Percentiles rank a stretch among this genome's conserved stretches.
Conservation (phyloP, 1,140 invertebrate genomes). For the Leptinotarsa lineolata region DNA sequence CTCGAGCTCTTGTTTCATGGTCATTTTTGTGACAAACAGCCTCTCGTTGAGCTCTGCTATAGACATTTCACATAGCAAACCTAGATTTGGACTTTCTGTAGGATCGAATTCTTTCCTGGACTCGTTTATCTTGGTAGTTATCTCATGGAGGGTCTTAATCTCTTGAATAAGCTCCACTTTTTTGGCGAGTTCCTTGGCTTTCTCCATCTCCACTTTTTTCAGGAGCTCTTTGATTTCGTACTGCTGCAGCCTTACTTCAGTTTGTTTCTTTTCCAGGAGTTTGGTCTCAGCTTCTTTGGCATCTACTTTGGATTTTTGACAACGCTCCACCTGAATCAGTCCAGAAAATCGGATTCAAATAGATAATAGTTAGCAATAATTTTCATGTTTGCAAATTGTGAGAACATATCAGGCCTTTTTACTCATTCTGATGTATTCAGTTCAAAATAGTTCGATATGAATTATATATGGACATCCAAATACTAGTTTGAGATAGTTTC, state of each 20-base stretch:
- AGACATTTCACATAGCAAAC: slow-evolving; percentile 65
- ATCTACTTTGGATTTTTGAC: slow-evolving; percentile 57
- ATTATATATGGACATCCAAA: too few relatives aligned
- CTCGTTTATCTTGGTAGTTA: slow-evolving; percentile 6
- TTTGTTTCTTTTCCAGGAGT: slow-evolving; percentile 55
- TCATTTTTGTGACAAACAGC: slow-evolving; percentile 57
- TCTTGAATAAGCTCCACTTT: slow-evolving; percentile 61
- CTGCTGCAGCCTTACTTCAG: slow-evolving; percentile 55
- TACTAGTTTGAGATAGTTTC: too few relatives aligned
- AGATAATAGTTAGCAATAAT: too few relatives aligned
- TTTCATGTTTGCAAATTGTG: too few relatives aligned
- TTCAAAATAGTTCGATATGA: too few relatives aligned
- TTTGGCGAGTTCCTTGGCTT: slow-evolving; percentile 58
- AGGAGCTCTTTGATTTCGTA: slow-evolving; percentile 56
- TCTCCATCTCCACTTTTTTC: slow-evolving; percentile 53
- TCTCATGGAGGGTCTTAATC: slow-evolving; percentile 55
- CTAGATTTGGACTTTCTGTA: slow-evolving; percentile 60
- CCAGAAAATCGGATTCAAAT: too few relatives aligned
- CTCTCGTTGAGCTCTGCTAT: slow-evolving; percentile 62
- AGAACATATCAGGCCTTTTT: too few relatives aligned
- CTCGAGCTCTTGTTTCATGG: slow-evolving; percentile 59
- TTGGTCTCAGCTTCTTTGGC: slow-evolving; percentile 58
- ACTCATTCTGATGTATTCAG: too few relatives aligned
- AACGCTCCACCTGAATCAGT: slow-evolving; percentile 49
- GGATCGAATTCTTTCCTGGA: slow-evolving; percentile 57